Evolutionary conservation across 1,140 invertebrate species (phyloP).

Genomic region (Psilanteris sp.): DNA sequence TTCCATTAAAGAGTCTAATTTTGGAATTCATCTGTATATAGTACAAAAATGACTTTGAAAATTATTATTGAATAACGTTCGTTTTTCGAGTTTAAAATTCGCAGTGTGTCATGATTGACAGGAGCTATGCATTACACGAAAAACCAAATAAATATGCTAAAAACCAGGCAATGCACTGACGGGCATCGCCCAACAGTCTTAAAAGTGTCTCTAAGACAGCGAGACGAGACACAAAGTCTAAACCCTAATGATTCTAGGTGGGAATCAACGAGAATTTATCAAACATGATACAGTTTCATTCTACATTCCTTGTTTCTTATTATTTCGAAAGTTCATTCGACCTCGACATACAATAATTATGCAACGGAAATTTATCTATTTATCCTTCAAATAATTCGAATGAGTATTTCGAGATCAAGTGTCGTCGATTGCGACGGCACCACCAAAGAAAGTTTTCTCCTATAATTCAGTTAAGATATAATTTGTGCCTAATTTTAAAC

Average conservation of each 20-base stretch:
- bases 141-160: slow-evolving; percentile 29
- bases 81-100: slow-evolving; percentile 7
- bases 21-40: slow-evolving; percentile 11
- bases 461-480: background rate
- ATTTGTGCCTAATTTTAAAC: slow-evolving; percentile 11
- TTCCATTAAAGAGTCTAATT: slow-evolving; percentile 9
- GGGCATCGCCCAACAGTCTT: slow-evolving; percentile 61
- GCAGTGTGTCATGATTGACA: slow-evolving; percentile 15
- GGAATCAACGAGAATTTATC: slow-evolving; percentile 32
- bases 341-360: slow-evolving; percentile 17
- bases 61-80: background rate
- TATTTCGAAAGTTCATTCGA: slow-evolving; percentile 24
- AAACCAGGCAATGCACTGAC: slow-evolving; percentile 50
- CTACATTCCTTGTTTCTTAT: background rate
- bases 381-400: slow-evolving; percentile 21
- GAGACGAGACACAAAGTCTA: slow-evolving; percentile 43
- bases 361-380: slow-evolving; percentile 19
- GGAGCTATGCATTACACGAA: background rate
- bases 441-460: slow-evolving; percentile 24
- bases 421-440: slow-evolving; percentile 25
- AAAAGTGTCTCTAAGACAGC: slow-evolving; percentile 29
- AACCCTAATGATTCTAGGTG: slow-evolving; percentile 50
- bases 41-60: slow-evolving; percentile 1
- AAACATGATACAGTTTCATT: slow-evolving; percentile 1
- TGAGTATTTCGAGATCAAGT: slow-evolving; percentile 57